Evolutionary conservation across 1,140 invertebrate species (phyloP).

Genomic region (Drepana arcuata): DNA sequence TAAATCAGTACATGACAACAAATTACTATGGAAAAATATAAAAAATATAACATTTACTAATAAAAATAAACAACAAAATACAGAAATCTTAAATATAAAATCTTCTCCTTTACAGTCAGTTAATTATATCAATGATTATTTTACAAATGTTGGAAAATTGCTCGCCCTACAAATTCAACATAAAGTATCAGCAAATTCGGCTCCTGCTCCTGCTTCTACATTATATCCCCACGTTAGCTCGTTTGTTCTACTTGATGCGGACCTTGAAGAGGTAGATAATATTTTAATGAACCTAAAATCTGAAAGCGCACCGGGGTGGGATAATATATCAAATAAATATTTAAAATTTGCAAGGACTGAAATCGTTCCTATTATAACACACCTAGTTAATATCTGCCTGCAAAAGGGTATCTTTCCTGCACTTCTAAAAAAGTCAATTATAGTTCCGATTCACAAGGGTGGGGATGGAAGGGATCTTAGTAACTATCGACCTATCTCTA

Average conservation of each 20-base stretch:
- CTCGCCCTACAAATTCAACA: background rate
- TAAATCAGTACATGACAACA: background rate
- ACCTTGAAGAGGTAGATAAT: background rate
- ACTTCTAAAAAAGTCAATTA: background rate
- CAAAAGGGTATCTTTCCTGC: background rate
- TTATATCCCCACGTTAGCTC: background rate
- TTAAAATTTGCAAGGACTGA: too few species aligned
- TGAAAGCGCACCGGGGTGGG: slow-evolving; percentile 9
- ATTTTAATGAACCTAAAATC: slow-evolving; percentile 5
- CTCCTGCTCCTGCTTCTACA: slow-evolving; percentile 3
- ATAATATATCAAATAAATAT: slow-evolving; percentile 9
- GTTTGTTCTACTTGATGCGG: slow-evolving; percentile 1
- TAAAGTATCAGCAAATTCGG: background rate
- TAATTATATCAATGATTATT: background rate
- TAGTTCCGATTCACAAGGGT: slow-evolving; percentile 3
- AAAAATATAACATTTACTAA: background rate
- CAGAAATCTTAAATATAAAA: background rate
- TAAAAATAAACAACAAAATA: background rate
- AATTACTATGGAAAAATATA: background rate
- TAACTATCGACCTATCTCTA: slow-evolving; percentile 12
- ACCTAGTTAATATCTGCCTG: background rate
- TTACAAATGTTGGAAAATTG: background rate
- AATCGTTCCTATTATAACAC: too few species aligned
- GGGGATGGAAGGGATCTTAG: slow-evolving; percentile 4
- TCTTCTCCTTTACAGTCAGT: background rate